Base-by-base conservation (phyloP, 2,113 vertebrate genomes). In the Mustela nigripes region DNA sequence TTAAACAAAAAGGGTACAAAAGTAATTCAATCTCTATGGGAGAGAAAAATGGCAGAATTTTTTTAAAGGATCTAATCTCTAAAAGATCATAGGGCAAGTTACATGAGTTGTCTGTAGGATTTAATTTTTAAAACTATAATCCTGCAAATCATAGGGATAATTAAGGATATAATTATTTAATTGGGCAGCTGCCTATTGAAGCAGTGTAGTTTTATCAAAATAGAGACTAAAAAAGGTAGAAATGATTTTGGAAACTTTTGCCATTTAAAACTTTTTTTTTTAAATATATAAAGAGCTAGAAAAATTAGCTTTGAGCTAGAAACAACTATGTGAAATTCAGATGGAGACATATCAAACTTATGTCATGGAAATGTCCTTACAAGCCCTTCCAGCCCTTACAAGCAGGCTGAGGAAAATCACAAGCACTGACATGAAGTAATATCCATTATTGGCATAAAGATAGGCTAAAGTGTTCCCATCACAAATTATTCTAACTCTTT, bases 61-160 rank as follows among this genome's bases (percentile, higher is more conserved):
- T 97, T 97, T 98, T 97, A 95, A 95, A 88, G 65, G 26, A 94
- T 39, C 74, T 97, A 88, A 97, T 94, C 96, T 86, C 56, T 69
- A 79, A 93, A 92, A 90, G 50, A 83, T 81, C 22, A 86, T 95
- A 91, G 39, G 83, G 14, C 26, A 92, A 97, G 65, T 90, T 97
- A 90, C 63, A 93, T 56, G 39, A 96, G 28, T 96, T 96, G 91
- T 97, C 87, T 97, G 14, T 97, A 98, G 63, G 45, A 94, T 53
- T 95, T 93, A 53, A 89, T 96, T 97, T 90, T 42, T 28, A 65
- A 26, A 62, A 36, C 31, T 22, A 90, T 83, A 93, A 74, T 11
- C 1, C 39, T 78, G 69, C 0, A 95, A 97, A 74, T 45, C 26
- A 82, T 65, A 84, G 73, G 21, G 97, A 97, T 85, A 89, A 90